Base-by-base conservation (phyloP, 2,113 vertebrate species). In the Lucifuga dentata region DNA sequence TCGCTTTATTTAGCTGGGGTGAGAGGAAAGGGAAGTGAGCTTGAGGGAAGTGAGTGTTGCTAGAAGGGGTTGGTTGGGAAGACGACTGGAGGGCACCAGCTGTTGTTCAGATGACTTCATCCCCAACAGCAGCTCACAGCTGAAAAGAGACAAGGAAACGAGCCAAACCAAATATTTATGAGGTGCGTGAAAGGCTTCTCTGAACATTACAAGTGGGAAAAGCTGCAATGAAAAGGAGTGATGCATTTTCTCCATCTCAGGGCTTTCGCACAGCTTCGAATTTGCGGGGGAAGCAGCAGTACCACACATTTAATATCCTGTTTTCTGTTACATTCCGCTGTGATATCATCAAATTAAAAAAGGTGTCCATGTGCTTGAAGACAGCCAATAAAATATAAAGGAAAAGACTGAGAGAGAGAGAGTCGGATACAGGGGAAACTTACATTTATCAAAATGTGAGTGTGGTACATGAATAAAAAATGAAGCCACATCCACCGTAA, bases 111-210 rank as follows among this genome's bases (percentile, higher is more conserved):
- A 86, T 86, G 89, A 81, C 81, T 85, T 78, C 85, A 82, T 68
- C 26, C 67, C 67, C 17, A 66, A 56, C 51, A 56, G 64, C 51
- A 43, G 52, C 26, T 5, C 38, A 39, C 41, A 39, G 44, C 41
- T 50, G 52, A 61, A 69, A 72, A 39, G 64, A 45, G 40, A 74
- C 1, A 8, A 79, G 58, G 77, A 48, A 57, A 51, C 8, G 5
- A 76, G 75, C 76, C 70, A 86, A 83, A 26, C 68, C 70, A 88
- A 89, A 90, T 86, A 84, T 86, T 88, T 81, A 89, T 76, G 68
- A 83, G 73, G 59, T 48, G 68, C 53, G 52, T 41, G 56, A 61
- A 71, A 80, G 43, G 52, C 62, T 46, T 41, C 55, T 72, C 44
- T 66, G 45, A 69, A 79, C 76, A 63, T 44, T 38, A 24, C 44